Conservation (phyloP, 2,113 vertebrate species). For the Crocuta crocuta region DNA sequence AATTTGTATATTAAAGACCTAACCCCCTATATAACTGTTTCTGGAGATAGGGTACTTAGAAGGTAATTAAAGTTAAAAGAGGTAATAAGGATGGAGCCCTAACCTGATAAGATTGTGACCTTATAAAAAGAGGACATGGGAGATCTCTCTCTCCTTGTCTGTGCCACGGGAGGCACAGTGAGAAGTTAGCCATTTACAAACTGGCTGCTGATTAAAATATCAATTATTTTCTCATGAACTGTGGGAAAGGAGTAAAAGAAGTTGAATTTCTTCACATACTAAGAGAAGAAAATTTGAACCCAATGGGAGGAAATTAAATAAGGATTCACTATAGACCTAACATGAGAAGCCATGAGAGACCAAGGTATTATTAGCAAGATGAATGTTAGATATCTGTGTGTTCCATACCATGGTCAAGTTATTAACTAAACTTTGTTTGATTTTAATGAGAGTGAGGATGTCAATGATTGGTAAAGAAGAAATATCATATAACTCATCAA, state of each 20-base stretch:
- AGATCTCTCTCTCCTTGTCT: not conserved
- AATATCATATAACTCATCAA: not conserved
- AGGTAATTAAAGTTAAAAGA: not conserved
- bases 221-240: not conserved
- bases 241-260: not conserved
- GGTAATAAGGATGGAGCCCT: not conserved
- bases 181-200: not conserved
- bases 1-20: not conserved
- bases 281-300: not conserved
- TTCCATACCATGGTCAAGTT: not conserved
- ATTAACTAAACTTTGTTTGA: not conserved
- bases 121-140: not conserved
- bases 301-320: not conserved
- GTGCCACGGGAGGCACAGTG: not conserved
- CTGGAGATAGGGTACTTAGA: not conserved
- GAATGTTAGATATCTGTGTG: not conserved
- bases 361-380: not conserved
- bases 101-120: not conserved
- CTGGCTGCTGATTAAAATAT: not conserved
- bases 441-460: not conserved
- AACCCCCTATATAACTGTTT: not conserved
- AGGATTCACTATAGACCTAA: not conserved
- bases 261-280: not conserved
- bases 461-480: not conserved
- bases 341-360: not conserved